These are phyloP conservation scores for Microctonus hyperodae DNA, from an alignment of 2,888 invertebrate genomes.

Conservation along the genomic window DNA sequence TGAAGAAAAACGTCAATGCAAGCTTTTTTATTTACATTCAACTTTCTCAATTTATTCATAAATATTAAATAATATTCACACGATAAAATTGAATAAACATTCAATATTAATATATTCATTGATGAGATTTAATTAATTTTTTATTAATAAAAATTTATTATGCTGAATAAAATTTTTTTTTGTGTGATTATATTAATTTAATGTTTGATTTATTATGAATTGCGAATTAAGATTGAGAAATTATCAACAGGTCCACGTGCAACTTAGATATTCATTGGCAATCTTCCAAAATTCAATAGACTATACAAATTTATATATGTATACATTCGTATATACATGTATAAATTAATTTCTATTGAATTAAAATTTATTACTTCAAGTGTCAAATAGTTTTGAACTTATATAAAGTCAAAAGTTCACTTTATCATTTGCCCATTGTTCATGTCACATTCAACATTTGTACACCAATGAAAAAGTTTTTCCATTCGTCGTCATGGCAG, in stretches of 20 bases:
- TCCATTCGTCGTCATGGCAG: not conserved
- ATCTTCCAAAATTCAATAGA: conserved; percentile 48
- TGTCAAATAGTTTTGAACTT: conserved; percentile 6
- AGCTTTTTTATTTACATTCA: not conserved
- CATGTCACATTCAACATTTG: conserved; percentile 5
- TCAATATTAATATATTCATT: no score
- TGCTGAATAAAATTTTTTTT: no score
- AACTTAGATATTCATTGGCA: conserved; percentile 59
- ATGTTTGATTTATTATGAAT: not conserved
- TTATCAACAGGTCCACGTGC: conserved; percentile 59
- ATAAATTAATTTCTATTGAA: not conserved
- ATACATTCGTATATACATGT: not conserved
- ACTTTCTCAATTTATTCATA: no score
- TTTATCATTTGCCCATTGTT: conserved; percentile 10
- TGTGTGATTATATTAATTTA: not conserved
- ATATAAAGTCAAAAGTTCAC: conserved; percentile 3
- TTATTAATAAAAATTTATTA: no score
- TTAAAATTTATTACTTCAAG: not conserved
- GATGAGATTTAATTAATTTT: no score
- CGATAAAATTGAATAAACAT: no score
- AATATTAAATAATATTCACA: no score
- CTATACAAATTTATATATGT: not conserved
- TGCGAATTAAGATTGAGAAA: conserved; percentile 36
- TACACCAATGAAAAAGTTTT: conserved; percentile 3
- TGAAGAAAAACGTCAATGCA: conserved; percentile 1